phyloP scores from a whole-genome alignment of 2,888 invertebrate species.

The Spisula solida region DNA sequence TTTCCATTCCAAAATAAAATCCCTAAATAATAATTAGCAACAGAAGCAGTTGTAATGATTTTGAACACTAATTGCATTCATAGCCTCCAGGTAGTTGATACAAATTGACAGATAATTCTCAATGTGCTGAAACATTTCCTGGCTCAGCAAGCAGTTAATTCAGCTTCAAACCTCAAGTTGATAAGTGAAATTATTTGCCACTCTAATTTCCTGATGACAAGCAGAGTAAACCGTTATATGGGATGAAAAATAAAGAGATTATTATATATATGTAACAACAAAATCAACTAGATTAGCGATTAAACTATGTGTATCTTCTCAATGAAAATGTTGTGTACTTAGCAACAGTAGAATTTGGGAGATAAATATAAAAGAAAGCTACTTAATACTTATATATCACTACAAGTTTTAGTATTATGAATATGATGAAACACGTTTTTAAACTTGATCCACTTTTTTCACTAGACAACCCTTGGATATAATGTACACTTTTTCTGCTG shows the following conservation, averaged over 20 bases:
- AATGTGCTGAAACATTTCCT: background rate
- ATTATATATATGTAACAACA: background rate
- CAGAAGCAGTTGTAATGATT: conserved; percentile 3
- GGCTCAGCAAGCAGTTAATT: background rate
- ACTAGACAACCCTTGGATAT: background rate
- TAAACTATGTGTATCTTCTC: background rate
- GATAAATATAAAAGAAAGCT: background rate
- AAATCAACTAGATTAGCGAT: background rate
- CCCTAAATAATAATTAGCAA: conserved; percentile 11
- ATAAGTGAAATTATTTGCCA: background rate
- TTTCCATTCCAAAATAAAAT: background rate
- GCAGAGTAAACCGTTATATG: background rate
- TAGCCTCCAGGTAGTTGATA: background rate
- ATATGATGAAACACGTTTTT: too few relatives aligned
- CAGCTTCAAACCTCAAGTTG: background rate
- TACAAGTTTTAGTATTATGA: background rate
- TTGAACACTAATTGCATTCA: conserved; percentile 19
- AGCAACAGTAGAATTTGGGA: background rate
- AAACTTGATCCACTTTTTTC: too few relatives aligned
- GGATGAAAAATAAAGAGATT: conserved; percentile 3
- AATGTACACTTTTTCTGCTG: background rate
- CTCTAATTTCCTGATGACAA: background rate
- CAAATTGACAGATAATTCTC: conserved; percentile 17
- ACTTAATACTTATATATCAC: background rate
- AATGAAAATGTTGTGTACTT: background rate